Evolutionary conservation across 2,888 invertebrate genomes (phyloP), one percentile per base, ranked within the genome.

Genomic region (Leucoptera coffeella): DNA sequence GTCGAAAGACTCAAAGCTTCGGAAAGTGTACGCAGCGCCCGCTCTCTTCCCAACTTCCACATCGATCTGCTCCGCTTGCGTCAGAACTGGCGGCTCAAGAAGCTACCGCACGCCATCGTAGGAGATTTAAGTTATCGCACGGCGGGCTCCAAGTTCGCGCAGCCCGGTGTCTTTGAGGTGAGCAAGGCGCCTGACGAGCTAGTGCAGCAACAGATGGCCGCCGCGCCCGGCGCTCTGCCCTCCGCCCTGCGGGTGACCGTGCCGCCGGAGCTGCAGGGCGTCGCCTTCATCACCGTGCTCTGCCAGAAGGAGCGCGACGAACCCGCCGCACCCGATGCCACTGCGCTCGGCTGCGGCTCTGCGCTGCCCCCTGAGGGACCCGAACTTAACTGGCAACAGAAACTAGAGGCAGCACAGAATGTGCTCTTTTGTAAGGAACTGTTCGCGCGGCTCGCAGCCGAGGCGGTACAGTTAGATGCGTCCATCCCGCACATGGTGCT

Each of bases 401-500:
- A 92, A 41, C 65, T 96, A n/a, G 95, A 96, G 50, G 90, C 91
- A 0, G 95, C 95, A 0, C 96, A 96, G 50, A 96, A 96, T 55
- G 94, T 96, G 14, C 71, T 96, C 12, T 96, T 95, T 61, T 96
- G 96, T 50, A 95, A 95, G 58, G 96, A 96, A 55, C 60, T 96
- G 15, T 96, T 96, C 49, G 88, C 91, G 35, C 87, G 95, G 42
- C 60, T 96, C 28, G 95, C 95, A 0, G 83, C 92, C 27, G 96
- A 96, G 54, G 95, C 96, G 0, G 93, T 95, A 4, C 92, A 93
- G 46, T 59, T 93, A 3, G 89, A 92, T 43, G 88, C 92, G 0
- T 85, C 89, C 1, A 92, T 95, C 46, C 95, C 95, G 0, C 95
- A 95, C 44, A 88, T 96, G 77, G 95, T 96, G 5, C 92, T 95